These are phyloP conservation scores for Condylura cristata DNA, from an alignment of 2,113 vertebrate genomes.

Conservation along the genomic window DNA sequence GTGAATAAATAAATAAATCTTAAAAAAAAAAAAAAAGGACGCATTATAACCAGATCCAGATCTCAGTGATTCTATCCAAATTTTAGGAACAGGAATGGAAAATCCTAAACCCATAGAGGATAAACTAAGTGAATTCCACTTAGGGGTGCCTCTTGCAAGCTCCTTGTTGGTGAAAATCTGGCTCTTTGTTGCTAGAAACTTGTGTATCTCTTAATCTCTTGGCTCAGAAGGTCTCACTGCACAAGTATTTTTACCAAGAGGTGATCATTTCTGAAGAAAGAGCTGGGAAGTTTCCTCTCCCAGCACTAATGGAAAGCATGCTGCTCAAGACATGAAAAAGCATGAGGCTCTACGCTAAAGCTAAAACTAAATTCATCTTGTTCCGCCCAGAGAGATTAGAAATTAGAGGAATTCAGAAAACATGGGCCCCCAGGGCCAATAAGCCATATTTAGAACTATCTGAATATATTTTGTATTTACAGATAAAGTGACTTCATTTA, in stretches of 20 bases:
- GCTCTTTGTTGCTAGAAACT: not conserved
- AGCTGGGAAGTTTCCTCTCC: not conserved
- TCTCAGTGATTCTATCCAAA: not conserved
- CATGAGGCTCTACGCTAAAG: not conserved
- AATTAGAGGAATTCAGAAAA: not conserved
- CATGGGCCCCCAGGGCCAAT: not conserved
- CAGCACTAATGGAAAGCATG: not conserved
- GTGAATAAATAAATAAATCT: too few relatives aligned
- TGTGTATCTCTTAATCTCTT: not conserved
- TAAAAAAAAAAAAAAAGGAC: too few relatives aligned
- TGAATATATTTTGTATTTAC: not conserved
- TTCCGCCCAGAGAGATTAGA: not conserved
- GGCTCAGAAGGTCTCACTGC: not conserved
- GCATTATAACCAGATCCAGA: not conserved
- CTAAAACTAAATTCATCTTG: not conserved
- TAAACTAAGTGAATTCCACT: not conserved
- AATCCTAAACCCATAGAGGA: not conserved
- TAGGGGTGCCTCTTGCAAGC: not conserved
- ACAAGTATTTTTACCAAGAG: not conserved
- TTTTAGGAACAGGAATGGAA: not conserved
- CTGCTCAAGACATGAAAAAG: too few relatives aligned
- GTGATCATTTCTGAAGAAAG: slow-evolving; percentile 2
- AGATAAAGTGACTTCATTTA: slow-evolving; percentile 71
- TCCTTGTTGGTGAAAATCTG: not conserved
- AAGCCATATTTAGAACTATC: slow-evolving; percentile 3